Base-by-base conservation (phyloP, 1,140 invertebrate genomes). In the Tribolium madens region DNA sequence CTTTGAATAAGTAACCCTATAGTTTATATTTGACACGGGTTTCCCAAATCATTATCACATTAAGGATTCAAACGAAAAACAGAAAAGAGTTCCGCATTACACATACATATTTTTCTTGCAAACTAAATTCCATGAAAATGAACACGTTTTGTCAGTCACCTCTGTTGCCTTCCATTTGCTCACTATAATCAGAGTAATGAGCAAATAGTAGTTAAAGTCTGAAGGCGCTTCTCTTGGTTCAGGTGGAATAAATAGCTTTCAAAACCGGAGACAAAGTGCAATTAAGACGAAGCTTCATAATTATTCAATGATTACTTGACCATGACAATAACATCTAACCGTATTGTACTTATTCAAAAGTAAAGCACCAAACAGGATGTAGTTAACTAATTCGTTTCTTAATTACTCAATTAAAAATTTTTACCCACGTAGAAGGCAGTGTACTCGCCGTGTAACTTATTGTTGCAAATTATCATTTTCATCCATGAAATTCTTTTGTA, bases 321-420 rank as follows among this genome's bases (percentile, higher is more conserved):
- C 52, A 26, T 57, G 52, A 26, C 17, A 26, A 57, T 57, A 57
- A 26, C 52, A 57, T 18, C 52, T 57, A 57, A 26, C 17, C 10
- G 52, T 57, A 57, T 15, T 53, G 50, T 53, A 53, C 12, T 9
- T 18, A 53, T 53, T 53, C 52, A 26, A 57, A 57, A 18, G 52
- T 21, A 57, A 57, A 18, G 52, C 17, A 57, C 52, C 52, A 57
- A 21, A 57, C 52, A 57, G 52, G 52, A 57, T 57, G 52, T 26
- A 57, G 18, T 57, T 57, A 57, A 57, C 52, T 57, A 26, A 57
- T 57, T 57, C 17, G 10, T 50, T 50, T 50, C 15, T 15, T 50
- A 50, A 26, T 57, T 57, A 26, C 6, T 3, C 17, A 57, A 57
- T 57, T 31, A 57, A 12, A 57, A 18, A 7, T 9, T 57, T 57